These are phyloP conservation scores for Nezara viridula DNA, from an alignment of 2,888 invertebrate species.

Conservation along the genomic window DNA sequence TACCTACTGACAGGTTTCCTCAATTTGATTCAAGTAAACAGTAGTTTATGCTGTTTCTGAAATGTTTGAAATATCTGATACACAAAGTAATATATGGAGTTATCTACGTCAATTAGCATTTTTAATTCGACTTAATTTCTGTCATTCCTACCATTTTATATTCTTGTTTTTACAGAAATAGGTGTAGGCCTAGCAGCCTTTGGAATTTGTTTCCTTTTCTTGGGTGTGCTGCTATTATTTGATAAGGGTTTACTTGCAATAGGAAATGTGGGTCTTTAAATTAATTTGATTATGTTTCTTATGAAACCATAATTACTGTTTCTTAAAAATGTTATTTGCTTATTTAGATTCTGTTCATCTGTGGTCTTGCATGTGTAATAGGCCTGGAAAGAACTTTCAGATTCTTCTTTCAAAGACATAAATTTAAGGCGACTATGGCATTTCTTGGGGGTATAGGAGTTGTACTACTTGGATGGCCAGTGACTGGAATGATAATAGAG, in stretches of 20 bases:
- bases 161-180: slow-evolving; percentile 80
- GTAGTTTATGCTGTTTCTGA: not conserved
- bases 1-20: slow-evolving; percentile 36
- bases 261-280: slow-evolving; percentile 90
- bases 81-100: slow-evolving; percentile 79
- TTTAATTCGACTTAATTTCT: not conserved
- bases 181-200: slow-evolving; percentile 97
- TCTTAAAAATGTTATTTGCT: not conserved
- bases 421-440: slow-evolving; percentile 88
- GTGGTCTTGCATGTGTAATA: slow-evolving; percentile 95
- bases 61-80: slow-evolving; percentile 88
- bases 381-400: slow-evolving; percentile 94
- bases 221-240: slow-evolving; percentile 93
- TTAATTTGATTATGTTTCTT: not conserved
- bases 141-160: not conserved
- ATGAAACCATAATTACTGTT: not conserved
- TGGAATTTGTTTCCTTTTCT: slow-evolving; percentile 93
- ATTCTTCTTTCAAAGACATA: slow-evolving; percentile 98
- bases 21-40: not conserved
- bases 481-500: slow-evolving; percentile 96
- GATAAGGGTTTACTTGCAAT: slow-evolving; percentile 98
- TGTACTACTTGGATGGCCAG: slow-evolving; percentile 95
- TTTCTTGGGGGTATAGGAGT: slow-evolving; percentile 94
- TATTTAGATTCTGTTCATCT: slow-evolving; percentile 93
- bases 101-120: not conserved